These are phyloP conservation scores for Sinhomidia bicolor DNA, from an alignment of 2,888 invertebrate species.

Conservation along the genomic window DNA sequence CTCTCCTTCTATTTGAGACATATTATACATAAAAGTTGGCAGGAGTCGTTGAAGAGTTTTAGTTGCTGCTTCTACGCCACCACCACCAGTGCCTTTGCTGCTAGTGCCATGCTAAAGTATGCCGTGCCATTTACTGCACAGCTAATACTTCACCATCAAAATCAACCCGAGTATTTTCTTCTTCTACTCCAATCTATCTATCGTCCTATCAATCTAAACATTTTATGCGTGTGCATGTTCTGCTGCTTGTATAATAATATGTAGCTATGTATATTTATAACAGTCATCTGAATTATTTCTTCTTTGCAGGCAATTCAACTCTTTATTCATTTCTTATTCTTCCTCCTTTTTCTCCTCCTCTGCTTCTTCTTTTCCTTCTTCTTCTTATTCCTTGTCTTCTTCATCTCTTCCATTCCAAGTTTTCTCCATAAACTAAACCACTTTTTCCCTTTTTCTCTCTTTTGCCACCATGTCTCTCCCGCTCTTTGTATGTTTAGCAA, in stretches of 20 bases:
- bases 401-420: too few species aligned
- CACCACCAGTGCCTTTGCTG: neutral
- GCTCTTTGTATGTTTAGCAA: conserved; percentile 27
- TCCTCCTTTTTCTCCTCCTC: conserved; percentile 23
- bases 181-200: conserved; percentile 72
- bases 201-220: conserved; percentile 73
- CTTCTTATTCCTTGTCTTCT: neutral
- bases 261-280: conserved; percentile 47
- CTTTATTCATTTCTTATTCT: conserved; percentile 44
- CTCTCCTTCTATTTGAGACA: conserved; percentile 69
- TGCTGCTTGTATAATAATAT: too few species aligned
- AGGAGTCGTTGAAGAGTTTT: conserved; percentile 73
- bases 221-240: too few species aligned
- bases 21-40: conserved; percentile 75
- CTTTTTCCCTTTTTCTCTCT: too few species aligned
- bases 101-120: conserved; percentile 20
- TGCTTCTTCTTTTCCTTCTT: neutral
- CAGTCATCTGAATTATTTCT: conserved; percentile 42
- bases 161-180: conserved; percentile 72
- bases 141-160: conserved; percentile 67
- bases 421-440: too few species aligned
- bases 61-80: conserved; percentile 46
- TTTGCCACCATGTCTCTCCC: too few species aligned
- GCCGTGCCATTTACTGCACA: conserved; percentile 34
- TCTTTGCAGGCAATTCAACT: conserved; percentile 11